A percentile compares a stretch with the other conserved stretches of the same genome.
These are phyloP conservation scores for Melanerpes aurifrons DNA, from an alignment of 2,113 vertebrate genomes.

Conservation along the genomic window DNA sequence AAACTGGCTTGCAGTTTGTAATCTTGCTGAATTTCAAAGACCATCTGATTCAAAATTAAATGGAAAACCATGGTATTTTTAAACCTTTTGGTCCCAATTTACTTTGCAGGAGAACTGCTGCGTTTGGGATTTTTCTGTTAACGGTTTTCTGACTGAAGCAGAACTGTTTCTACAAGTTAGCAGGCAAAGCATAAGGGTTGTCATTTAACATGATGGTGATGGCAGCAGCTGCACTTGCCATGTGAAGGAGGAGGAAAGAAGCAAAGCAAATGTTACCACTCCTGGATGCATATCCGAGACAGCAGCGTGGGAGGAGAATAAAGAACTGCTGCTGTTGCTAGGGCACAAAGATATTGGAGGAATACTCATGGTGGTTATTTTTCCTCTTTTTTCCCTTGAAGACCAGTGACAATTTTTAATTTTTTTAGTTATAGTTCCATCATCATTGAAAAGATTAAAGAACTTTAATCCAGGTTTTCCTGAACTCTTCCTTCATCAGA, in stretches of 20 bases:
- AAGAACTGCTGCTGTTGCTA: slow-evolving; percentile 66
- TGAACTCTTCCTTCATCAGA: neutral
- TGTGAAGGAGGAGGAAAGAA: slow-evolving; percentile 62
- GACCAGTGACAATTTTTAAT: neutral
- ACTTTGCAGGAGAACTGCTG: neutral
- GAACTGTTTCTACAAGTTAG: slow-evolving; percentile 51
- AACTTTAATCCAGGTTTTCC: neutral
- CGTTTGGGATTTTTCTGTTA: slow-evolving; percentile 36
- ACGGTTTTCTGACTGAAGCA: slow-evolving; percentile 36
- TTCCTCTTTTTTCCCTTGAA: neutral
- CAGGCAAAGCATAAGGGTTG: slow-evolving; percentile 53
- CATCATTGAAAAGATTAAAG: neutral
- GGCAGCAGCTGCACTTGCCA: slow-evolving; percentile 59
- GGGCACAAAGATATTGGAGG: slow-evolving; percentile 39
- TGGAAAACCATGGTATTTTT: neutral
- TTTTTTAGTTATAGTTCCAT: neutral
- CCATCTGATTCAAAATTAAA: neutral
- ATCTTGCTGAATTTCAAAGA: slow-evolving; percentile 26
- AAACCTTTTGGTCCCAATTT: neutral
- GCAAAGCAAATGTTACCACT: slow-evolving; percentile 61
- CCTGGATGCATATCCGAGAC: slow-evolving; percentile 34
- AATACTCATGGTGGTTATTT: slow-evolving; percentile 12
- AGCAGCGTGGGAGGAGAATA: slow-evolving; percentile 52
- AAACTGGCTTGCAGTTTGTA: neutral
- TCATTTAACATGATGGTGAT: slow-evolving; percentile 24